Conservation (phyloP, 1,140 invertebrate species). For the Drosophila carrolli region DNA sequence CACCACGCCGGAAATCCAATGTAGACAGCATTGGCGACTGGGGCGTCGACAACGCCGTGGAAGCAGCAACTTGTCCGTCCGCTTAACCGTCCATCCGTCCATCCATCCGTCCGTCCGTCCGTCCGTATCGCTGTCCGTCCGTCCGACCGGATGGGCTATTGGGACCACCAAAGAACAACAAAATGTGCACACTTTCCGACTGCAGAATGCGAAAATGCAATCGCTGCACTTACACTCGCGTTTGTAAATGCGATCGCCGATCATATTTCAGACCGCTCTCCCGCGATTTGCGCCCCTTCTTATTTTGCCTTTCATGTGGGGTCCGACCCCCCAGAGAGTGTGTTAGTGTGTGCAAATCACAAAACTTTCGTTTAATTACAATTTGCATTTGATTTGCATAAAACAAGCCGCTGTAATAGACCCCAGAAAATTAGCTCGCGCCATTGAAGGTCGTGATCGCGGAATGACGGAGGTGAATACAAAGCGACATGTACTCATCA, state of each 20-base stretch:
- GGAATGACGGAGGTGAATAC: background rate
- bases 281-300: constrained; percentile 12
- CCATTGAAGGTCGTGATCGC: constrained; percentile 37
- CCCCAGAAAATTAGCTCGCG: constrained; percentile 28
- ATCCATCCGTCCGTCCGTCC: background rate
- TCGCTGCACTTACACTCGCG: constrained; percentile 66
- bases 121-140: constrained; percentile 18
- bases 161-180: constrained; percentile 77
- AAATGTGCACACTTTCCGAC: constrained; percentile 60
- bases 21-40: constrained; percentile 79
- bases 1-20: constrained; percentile 79
- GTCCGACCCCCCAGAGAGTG: constrained; percentile 57
- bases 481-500: constrained; percentile 9
- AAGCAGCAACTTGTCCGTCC: constrained; percentile 9
- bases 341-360: constrained; percentile 41
- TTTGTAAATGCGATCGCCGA: constrained; percentile 76
- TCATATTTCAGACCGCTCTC: constrained; percentile 73
- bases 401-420: constrained; percentile 50
- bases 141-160: constrained; percentile 76
- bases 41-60: constrained; percentile 71
- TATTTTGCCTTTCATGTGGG: constrained; percentile 37
- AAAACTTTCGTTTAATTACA: constrained; percentile 67
- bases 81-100: too few relatives aligned
- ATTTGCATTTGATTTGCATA: constrained; percentile 73
- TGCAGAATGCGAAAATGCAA: constrained; percentile 57